Conservation (phyloP, 2,888 invertebrate species). For the Drosophila paramelanica region DNA sequence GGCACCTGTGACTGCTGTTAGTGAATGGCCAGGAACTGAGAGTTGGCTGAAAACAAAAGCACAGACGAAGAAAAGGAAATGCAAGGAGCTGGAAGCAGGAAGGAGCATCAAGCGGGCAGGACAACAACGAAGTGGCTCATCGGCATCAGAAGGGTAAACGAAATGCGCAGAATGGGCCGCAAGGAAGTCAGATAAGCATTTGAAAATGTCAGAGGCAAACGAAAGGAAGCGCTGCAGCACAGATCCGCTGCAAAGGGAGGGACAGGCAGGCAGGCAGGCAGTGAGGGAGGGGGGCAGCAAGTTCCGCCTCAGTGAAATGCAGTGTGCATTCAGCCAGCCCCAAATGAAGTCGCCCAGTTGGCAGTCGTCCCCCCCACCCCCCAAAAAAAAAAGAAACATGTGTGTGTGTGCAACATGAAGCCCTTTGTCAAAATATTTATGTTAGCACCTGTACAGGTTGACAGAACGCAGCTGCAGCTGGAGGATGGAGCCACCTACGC, state of each 20-base stretch:
- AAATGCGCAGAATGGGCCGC: conserved; percentile 6
- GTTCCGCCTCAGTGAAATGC: conserved; percentile 47
- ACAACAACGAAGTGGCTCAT: not conserved
- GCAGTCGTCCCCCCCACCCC: too few relatives aligned
- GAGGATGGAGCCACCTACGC: not conserved
- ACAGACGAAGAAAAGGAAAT: conserved; percentile 21
- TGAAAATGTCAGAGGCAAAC: conserved; percentile 61
- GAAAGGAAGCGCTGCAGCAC: conserved; percentile 38
- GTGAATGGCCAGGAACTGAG: conserved; percentile 18
- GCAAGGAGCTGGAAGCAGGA: conserved; percentile 4
- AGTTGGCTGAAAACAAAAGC: conserved; percentile 48
- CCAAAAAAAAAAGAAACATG: too few relatives aligned
- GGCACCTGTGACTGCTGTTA: not conserved
- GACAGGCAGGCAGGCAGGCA: not conserved
- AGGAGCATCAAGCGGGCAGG: conserved; percentile 5
- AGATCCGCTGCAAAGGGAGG: conserved; percentile 13
- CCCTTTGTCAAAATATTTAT: conserved; percentile 73
- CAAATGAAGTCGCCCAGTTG: conserved; percentile 58
- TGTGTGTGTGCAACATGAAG: conserved; percentile 40
- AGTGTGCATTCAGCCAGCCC: conserved; percentile 56
- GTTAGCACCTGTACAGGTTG: conserved; percentile 67
- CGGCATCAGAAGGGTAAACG: not conserved
- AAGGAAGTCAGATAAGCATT: conserved; percentile 74
- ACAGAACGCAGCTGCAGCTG: conserved; percentile 10
- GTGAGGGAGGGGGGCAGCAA: conserved; percentile 1